phyloP scores from a whole-genome alignment of 1,140 invertebrate species.

The Camponotus vicinus region DNA sequence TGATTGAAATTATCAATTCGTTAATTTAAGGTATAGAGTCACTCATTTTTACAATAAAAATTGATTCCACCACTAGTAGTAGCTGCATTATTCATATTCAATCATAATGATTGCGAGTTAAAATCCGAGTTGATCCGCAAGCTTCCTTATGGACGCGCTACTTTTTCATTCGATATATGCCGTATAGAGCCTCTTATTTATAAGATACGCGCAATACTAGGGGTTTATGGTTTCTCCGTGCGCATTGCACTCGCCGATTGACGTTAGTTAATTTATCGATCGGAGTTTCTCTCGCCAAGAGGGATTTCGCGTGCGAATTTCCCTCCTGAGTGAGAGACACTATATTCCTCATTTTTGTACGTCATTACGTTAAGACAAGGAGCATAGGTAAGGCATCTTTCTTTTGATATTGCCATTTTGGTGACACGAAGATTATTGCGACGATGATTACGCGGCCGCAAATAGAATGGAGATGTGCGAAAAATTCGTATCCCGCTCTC shows the following conservation, averaged over 20 bases:
- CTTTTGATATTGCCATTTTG: not conserved
- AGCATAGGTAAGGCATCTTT: not conserved
- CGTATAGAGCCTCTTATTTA: conserved; percentile 49
- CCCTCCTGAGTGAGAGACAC: not conserved
- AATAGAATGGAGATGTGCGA: not conserved
- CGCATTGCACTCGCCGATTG: conserved; percentile 12
- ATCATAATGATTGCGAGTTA: conserved; percentile 18
- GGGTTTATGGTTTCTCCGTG: not conserved
- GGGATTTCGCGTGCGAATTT: not conserved
- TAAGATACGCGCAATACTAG: conserved; percentile 16
- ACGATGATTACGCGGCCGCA: not conserved
- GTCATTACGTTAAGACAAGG: conserved; percentile 1
- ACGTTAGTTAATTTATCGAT: conserved; percentile 47
- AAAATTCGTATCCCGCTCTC: not conserved
- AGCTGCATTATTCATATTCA: not conserved
- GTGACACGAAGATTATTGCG: not conserved
- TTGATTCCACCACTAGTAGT: not conserved
- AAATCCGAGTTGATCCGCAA: conserved; percentile 28
- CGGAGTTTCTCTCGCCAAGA: not conserved
- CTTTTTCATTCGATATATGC: conserved; percentile 59
- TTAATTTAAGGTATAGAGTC: not conserved
- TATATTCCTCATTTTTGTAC: conserved; percentile 26
- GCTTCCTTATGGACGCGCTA: conserved; percentile 14
- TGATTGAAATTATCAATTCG: not conserved
- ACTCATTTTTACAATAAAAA: conserved; percentile 4